These are phyloP conservation scores for Epizoanthus scotinus DNA, from an alignment of 92 coral and sea anemone species.

Conservation along the genomic window DNA sequence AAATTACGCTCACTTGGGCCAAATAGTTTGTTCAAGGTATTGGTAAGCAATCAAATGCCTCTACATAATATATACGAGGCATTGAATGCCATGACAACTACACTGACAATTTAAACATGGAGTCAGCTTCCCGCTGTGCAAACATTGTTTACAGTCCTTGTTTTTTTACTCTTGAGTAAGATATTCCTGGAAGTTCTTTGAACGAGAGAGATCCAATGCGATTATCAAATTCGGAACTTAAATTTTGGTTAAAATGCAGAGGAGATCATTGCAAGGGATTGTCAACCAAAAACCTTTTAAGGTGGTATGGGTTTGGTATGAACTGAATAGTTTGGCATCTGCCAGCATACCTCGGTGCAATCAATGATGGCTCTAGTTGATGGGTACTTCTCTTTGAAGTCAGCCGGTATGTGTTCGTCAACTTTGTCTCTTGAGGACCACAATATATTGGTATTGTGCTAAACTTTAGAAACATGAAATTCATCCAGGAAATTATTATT, in stretches of 20 bases:
- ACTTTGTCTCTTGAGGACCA: conserved; percentile 65
- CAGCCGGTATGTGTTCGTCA: conserved; percentile 60
- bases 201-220: conserved; percentile 44
- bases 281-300: conserved; percentile 57
- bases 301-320: conserved; percentile 58
- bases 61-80: too few relatives aligned
- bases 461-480: conserved; percentile 46
- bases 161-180: conserved; percentile 46
- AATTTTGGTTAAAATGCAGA: conserved; percentile 52
- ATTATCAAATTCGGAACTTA: conserved; percentile 38
- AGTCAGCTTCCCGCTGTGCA: neutral
- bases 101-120: neutral
- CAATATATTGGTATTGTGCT: conserved; percentile 46
- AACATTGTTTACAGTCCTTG: conserved; percentile 40
- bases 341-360: conserved; percentile 56
- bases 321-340: conserved; percentile 57
- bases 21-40: too few relatives aligned
- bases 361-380: conserved; percentile 60
- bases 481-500: conserved; percentile 51
- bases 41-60: too few relatives aligned
- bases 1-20: too few relatives aligned
- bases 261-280: conserved; percentile 54
- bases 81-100: conserved; percentile 24
- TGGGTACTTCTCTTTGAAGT: conserved; percentile 61
- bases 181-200: conserved; percentile 49